Base-by-base conservation (phyloP, 2,888 invertebrate species). In the Apamea sordens region DNA sequence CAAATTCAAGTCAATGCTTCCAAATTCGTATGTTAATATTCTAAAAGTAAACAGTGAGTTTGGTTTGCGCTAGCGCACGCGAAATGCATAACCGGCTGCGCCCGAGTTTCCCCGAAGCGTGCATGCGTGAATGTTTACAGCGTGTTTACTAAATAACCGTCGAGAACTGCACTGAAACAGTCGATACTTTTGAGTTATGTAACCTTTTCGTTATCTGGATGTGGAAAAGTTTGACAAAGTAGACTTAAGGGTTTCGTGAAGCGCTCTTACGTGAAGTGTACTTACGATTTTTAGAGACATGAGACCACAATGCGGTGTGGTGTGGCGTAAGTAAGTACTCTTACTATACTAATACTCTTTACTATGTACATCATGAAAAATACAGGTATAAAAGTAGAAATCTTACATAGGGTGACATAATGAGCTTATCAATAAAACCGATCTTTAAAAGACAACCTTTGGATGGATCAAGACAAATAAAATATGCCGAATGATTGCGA, bases 51-150 rank as follows among this genome's bases (percentile, higher is more conserved):
- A 76, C 82, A 75, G 50, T n/a, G 18, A 64, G 18, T 73, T 76
- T 59, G 61, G 71, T 65, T 50, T 82, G 71, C 77, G 83, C 56
- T 32, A 69, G 64, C 85, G 68, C 88, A 86, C 88, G 80, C 84
- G 76, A 82, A 78, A 70, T 70, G 68, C 80, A 82, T 82, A 80
- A 88, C 77, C 63, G 73, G 44, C 32, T 61, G 72, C 74, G 74
- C 76, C 71, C 61, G 83, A 86, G 80, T 85, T 85, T 85, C 85
- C 75, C 73, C 75, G 86, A 86, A 86, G 64, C 80, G 83, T 61
- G 85, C 86, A 83, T 86, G 85, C 85, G 85, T 85, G 77, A 86
- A 83, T 80, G 76, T 79, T 85, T 86, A 77, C 83, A 71, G 68
- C 63, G 53, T 86, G 59, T 86, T 85, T 77, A 64, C 69, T 85